phyloP scores from a whole-genome alignment of 2,888 invertebrate species.

The Acanthopleura granulata region DNA sequence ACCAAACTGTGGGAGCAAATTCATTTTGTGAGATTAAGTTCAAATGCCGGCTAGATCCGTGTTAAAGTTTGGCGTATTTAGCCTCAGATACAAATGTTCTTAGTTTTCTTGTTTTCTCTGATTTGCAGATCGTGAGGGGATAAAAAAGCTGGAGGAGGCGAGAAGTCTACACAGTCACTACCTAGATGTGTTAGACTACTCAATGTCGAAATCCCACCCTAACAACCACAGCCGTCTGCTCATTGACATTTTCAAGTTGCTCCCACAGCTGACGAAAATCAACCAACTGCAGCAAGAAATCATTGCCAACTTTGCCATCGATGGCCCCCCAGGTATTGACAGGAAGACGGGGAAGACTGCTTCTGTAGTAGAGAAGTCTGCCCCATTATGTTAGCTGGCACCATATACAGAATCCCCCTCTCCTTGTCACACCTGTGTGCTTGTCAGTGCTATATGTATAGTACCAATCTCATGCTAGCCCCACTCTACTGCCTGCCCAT shows the following conservation, averaged over 20 bases:
- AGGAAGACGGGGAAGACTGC: background rate
- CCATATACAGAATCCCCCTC: too few relatives aligned
- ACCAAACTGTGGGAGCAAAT: too few relatives aligned
- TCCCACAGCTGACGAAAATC: constrained; percentile 43
- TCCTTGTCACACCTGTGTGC: too few relatives aligned
- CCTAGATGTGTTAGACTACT: constrained; percentile 47
- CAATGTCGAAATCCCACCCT: constrained; percentile 40
- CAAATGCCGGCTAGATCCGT: too few relatives aligned
- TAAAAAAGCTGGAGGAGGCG: constrained; percentile 34
- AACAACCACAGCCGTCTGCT: constrained; percentile 40
- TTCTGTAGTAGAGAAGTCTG: too few relatives aligned
- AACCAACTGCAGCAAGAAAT: constrained; percentile 43
- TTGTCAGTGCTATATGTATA: too few relatives aligned
- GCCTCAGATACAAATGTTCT: background rate
- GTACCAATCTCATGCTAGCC: too few relatives aligned
- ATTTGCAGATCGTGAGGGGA: constrained; percentile 36
- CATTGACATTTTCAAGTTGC: constrained; percentile 46
- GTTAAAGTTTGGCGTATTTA: too few relatives aligned
- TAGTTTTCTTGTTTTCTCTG: background rate
- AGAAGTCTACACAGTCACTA: constrained; percentile 44
- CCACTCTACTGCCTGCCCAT: too few relatives aligned
- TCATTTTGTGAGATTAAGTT: too few relatives aligned
- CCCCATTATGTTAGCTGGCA: too few relatives aligned
- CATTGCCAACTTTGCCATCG: constrained; percentile 38
- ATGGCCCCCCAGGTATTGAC: constrained; percentile 34